Evolutionary conservation across 2,888 invertebrate genomes (phyloP), one percentile per base, ranked within the genome.

Genomic region (Eupsilia transversa): DNA sequence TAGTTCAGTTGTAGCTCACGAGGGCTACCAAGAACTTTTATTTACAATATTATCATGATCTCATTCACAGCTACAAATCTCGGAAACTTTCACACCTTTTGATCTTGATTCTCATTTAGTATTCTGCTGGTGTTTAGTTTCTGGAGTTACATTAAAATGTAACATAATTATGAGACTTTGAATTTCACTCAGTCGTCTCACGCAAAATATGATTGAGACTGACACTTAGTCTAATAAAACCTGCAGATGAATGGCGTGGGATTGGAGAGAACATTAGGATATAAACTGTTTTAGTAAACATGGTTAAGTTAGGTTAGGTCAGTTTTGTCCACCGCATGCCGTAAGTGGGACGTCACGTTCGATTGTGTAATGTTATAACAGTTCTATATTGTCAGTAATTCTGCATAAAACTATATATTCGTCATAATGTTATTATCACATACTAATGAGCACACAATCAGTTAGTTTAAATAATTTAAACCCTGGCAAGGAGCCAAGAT

Each of bases 41-140:
- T 85, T 81, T 76, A 72, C 57, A 68, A 63, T 69, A 57, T 69
- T 67, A 72, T 69, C 70, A 65, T 71, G 81, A 84, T 81, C 64
- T 72, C 57, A 63, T 76, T 68, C 56, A 61, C 68, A 75, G 43
- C 49, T 65, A 23, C 30, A 52, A 56, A 78, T 56, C 35, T 46
- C 49, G 9, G 41, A 54, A 61, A 61, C 65, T 74, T 84, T 66
- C 52, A 49, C 66, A 63, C 67, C n/a, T 46, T 60, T 82, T 82
- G 33, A 60, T 77, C 43, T 63, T 17, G 12, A 41, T 9, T 38
- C 64, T 59, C 3, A 14, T 41, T 57, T 49, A 27, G 1, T 60
- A 72, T 71, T 33, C 75, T n/a, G 12, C 10, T 43, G 30, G 33
- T 33, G 30, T 71, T 59, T 10, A 20, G 41, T 38, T 77, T 23